These are phyloP conservation scores for Zoanthus solanderi DNA, from an alignment of 92 coral and sea anemone species.

Conservation along the genomic window DNA sequence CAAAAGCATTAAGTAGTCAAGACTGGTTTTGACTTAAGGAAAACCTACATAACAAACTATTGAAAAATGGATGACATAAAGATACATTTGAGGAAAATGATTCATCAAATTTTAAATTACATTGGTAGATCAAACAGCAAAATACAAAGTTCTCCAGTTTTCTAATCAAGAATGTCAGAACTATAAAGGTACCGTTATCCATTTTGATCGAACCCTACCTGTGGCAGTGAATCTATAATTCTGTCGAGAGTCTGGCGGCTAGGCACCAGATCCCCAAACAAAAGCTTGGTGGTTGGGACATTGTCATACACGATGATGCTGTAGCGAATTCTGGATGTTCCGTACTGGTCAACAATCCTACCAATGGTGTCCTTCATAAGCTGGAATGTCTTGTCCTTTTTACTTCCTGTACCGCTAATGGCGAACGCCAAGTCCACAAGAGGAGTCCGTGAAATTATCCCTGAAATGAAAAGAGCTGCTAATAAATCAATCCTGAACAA, in stretches of 20 bases:
- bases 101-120: too few relatives aligned
- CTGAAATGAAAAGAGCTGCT: neutral
- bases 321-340: slow-evolving; percentile 68
- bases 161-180: too few relatives aligned
- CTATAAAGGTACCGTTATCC: neutral
- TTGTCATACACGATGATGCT: slow-evolving; percentile 71
- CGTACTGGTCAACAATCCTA: slow-evolving; percentile 73
- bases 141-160: too few relatives aligned
- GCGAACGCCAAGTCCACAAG: slow-evolving; percentile 79
- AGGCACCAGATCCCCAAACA: slow-evolving; percentile 60
- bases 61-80: too few relatives aligned
- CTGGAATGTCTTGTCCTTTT: slow-evolving; percentile 62
- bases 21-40: too few relatives aligned
- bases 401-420: slow-evolving; percentile 73
- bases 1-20: too few relatives aligned
- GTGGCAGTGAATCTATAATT: slow-evolving; percentile 10
- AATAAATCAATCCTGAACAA: neutral
- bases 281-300: slow-evolving; percentile 49
- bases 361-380: slow-evolving; percentile 77
- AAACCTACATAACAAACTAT: too few relatives aligned
- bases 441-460: neutral
- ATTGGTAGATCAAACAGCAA: too few relatives aligned
- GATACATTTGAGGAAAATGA: too few relatives aligned
- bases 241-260: slow-evolving; percentile 24
- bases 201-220: neutral